phyloP scores from a whole-genome alignment of 2,113 vertebrate genomes.

The Mandrillus leucophaeus region DNA sequence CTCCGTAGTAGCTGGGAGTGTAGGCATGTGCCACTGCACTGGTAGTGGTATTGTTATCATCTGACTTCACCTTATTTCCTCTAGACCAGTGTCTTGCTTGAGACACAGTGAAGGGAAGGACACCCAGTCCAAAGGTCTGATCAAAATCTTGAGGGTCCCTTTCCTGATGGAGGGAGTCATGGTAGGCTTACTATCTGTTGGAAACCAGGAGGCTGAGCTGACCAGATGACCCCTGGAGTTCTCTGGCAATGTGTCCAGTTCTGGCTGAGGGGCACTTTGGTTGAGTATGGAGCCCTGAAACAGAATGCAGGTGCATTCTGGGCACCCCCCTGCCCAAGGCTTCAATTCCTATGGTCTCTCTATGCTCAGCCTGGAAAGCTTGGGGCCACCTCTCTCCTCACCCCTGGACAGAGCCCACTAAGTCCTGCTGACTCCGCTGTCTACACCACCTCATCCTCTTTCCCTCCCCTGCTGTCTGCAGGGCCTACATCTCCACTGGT shows the following conservation, averaged over 20 bases:
- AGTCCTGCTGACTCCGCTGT: neutral
- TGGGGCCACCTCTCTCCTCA: neutral
- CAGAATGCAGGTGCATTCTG: neutral
- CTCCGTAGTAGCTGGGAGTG: neutral
- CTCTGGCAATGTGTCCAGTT: neutral
- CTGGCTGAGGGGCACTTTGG: neutral
- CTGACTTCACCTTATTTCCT: neutral
- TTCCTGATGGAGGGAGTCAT: neutral
- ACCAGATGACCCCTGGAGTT: neutral
- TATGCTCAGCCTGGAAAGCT: neutral
- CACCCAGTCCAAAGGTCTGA: neutral
- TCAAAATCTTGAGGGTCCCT: neutral
- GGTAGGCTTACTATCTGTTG: neutral
- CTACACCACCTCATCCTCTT: neutral
- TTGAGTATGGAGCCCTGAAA: neutral
- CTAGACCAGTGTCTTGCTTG: neutral
- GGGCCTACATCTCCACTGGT: neutral
- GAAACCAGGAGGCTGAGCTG: neutral
- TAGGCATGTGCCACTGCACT: neutral
- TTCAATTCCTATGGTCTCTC: neutral
- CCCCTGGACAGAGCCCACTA: neutral
- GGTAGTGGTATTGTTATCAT: neutral
- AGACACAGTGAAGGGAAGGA: neutral
- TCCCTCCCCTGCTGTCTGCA: neutral
- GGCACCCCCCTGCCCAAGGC: neutral